Evolutionary conservation across 1,140 invertebrate species (phyloP).

Genomic region (Camponotus pennsylvanicus): DNA sequence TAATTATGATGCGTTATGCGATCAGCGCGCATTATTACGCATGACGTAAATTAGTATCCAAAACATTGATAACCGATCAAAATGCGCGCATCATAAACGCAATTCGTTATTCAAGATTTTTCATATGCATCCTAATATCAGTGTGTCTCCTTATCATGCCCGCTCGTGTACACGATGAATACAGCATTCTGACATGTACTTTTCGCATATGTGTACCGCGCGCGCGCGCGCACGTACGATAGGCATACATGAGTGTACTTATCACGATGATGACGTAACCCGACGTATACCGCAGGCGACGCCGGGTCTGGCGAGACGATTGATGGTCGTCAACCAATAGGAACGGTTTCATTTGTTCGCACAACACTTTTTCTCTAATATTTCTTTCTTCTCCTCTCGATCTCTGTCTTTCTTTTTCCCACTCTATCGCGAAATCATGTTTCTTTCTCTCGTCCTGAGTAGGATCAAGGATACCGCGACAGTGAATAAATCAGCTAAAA

Average conservation of each 20-base stretch:
- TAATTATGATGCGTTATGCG: conserved; percentile 19
- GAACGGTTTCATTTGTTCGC: conserved; percentile 54
- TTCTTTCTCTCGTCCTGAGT: conserved; percentile 26
- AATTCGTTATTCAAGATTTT: conserved; percentile 66
- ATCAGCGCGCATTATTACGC: neutral
- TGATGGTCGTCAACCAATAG: conserved; percentile 72
- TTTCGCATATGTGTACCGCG: neutral
- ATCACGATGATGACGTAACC: conserved; percentile 69
- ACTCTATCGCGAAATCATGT: conserved; percentile 4
- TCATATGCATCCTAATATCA: neutral
- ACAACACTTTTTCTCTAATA: conserved; percentile 63
- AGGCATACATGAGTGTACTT: conserved; percentile 20
- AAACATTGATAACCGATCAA: conserved; percentile 29
- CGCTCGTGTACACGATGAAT: neutral
- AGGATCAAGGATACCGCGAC: conserved; percentile 69
- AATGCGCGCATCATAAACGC: conserved; percentile 26
- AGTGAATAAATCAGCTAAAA: neutral
- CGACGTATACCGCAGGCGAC: conserved; percentile 70
- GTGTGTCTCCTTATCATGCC: neutral
- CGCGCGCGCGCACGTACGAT: neutral
- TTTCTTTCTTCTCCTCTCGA: conserved; percentile 40
- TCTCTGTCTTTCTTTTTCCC: conserved; percentile 3
- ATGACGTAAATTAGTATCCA: conserved; percentile 23
- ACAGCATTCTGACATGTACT: neutral
- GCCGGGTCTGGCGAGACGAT: conserved; percentile 72